These are phyloP conservation scores for Urocolius indicus DNA, from an alignment of 2,113 vertebrate genomes.

Conservation along the genomic window DNA sequence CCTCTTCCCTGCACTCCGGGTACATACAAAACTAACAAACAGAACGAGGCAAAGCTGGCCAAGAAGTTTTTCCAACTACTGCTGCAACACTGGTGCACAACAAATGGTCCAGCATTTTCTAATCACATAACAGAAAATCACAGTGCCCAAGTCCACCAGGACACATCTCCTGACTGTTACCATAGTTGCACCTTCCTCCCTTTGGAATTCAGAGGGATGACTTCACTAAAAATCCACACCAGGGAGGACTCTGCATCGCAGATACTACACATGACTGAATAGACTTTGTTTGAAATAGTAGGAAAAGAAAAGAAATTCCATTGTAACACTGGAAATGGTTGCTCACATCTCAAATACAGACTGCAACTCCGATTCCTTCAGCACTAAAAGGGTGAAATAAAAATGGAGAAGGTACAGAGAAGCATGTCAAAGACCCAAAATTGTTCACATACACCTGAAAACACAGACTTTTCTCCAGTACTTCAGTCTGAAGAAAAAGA, in stretches of 20 bases:
- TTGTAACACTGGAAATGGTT: not conserved
- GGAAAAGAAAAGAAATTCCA: not conserved
- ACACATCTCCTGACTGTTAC: not conserved
- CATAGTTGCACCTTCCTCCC: not conserved
- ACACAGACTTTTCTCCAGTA: not conserved
- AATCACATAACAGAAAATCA: not conserved
- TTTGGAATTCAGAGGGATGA: not conserved
- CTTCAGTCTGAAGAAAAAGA: not conserved
- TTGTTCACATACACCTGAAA: not conserved
- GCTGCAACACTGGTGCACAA: not conserved
- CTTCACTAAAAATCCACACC: not conserved
- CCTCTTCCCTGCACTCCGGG: conserved; percentile 39
- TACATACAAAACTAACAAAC: conserved; percentile 63
- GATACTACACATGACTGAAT: no score
- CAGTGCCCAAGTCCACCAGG: not conserved
- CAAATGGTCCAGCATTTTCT: not conserved
- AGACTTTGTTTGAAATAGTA: not conserved
- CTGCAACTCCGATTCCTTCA: not conserved
- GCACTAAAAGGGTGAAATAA: not conserved
- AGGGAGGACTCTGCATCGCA: not conserved
- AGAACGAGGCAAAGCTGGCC: conserved; percentile 38
- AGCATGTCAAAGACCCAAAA: not conserved
- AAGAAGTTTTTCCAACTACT: conserved; percentile 44
- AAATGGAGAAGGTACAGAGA: not conserved
- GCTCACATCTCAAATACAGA: not conserved